A percentile compares a stretch with the other conserved stretches of the same genome.
phyloP scores from a whole-genome alignment of 2,888 invertebrate genomes.

The Limnephilus marmoratus region DNA sequence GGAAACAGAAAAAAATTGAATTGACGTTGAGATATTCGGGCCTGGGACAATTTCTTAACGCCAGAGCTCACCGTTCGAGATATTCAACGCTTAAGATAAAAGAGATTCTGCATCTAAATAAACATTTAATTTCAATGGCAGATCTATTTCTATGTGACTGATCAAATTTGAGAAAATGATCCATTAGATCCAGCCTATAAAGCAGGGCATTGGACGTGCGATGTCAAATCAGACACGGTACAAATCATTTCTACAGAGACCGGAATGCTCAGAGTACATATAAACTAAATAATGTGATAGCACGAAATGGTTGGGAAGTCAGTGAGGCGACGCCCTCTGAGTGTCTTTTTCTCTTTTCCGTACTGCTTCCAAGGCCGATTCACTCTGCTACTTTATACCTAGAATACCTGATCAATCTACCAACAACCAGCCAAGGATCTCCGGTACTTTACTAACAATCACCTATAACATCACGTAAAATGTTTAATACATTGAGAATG shows the following conservation, averaged over 20 bases:
- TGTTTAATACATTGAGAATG: background rate
- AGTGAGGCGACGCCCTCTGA: background rate
- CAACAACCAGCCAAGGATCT: slow-evolving; percentile 11
- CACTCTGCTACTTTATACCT: background rate
- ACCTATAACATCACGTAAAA: background rate
- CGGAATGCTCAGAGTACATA: background rate
- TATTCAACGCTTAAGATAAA: background rate
- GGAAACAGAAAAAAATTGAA: background rate
- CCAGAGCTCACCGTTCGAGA: background rate
- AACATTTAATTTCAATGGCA: background rate
- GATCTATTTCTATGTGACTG: background rate
- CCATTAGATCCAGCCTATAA: background rate
- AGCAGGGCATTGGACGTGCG: background rate
- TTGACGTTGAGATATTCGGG: background rate
- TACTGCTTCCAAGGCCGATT: slow-evolving; percentile 13
- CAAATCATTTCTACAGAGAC: background rate
- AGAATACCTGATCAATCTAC: background rate
- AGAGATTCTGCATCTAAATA: background rate
- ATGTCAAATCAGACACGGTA: background rate
- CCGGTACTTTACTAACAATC: background rate
- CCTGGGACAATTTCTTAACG: background rate
- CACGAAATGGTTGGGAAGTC: background rate
- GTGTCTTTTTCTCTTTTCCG: background rate
- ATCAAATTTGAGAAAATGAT: background rate
- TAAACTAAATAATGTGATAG: background rate